These are phyloP conservation scores for Tenthredo amoena DNA, from an alignment of 2,888 invertebrate genomes.

Conservation along the genomic window DNA sequence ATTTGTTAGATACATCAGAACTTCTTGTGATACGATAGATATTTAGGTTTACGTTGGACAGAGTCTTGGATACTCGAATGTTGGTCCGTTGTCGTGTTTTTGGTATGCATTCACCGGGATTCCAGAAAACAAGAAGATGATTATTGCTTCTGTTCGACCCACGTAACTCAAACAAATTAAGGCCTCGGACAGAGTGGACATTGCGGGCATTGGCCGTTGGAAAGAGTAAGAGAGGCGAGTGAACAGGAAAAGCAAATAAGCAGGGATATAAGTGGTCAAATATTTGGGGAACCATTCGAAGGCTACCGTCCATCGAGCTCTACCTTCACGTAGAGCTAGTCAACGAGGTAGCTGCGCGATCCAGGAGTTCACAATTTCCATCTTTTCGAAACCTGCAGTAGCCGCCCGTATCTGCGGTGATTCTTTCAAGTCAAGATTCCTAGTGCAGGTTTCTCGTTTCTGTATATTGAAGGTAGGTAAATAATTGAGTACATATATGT, in stretches of 20 bases:
- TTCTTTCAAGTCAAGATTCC: conserved; percentile 41
- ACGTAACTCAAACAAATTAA: conserved; percentile 62
- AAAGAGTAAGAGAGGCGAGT: not conserved
- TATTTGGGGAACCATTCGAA: conserved; percentile 61
- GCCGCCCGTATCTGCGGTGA: conserved; percentile 22
- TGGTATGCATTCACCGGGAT: conserved; percentile 42
- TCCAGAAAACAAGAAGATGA: conserved; percentile 56
- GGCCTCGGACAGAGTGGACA: conserved; percentile 56
- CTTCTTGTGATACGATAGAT: not conserved
- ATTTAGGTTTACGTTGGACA: not conserved
- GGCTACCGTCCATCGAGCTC: conserved; percentile 49
- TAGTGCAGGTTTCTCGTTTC: conserved; percentile 3
- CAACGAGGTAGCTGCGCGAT: conserved; percentile 2
- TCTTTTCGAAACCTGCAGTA: conserved; percentile 23
- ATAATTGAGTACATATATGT: conserved; percentile 13
- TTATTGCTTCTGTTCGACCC: conserved; percentile 55
- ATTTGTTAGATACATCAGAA: not conserved
- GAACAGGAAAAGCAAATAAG: conserved; percentile 61
- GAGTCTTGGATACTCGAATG: conserved; percentile 22
- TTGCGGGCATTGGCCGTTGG: conserved; percentile 51
- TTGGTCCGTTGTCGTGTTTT: conserved; percentile 1
- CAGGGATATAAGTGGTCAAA: conserved; percentile 60
- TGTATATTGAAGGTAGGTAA: not conserved
- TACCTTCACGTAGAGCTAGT: not conserved
- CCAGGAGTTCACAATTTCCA: conserved; percentile 23